A percentile compares a stretch with the other conserved stretches of the same genome.
These are phyloP conservation scores for Anodontia alba DNA, from an alignment of 2,888 invertebrate species.

Conservation along the genomic window DNA sequence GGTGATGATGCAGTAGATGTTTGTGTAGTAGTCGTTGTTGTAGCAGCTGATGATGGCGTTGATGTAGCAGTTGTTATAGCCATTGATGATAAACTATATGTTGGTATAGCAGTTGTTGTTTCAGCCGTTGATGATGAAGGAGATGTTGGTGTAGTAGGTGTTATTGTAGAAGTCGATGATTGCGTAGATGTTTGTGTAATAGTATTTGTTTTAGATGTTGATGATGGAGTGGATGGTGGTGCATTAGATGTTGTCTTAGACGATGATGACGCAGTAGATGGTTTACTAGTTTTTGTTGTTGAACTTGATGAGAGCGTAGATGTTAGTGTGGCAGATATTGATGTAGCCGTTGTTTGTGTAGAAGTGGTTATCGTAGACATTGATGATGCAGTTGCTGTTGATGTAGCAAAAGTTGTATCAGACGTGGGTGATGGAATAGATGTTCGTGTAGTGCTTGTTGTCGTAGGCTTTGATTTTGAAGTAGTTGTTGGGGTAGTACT, in stretches of 20 bases:
- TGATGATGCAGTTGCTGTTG: neutral
- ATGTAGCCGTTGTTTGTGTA: no score
- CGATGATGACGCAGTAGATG: neutral
- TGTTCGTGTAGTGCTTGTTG: slow-evolving; percentile 9
- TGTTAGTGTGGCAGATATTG: neutral
- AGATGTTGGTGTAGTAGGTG: neutral
- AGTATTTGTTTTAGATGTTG: no score
- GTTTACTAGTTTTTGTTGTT: neutral
- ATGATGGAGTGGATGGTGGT: neutral
- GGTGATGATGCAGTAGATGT: neutral
- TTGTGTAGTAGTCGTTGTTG: neutral
- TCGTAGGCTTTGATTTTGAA: neutral
- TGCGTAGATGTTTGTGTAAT: neutral
- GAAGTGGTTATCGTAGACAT: neutral
- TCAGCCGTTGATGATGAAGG: neutral
- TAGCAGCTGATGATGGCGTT: neutral
- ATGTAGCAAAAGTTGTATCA: slow-evolving; percentile 5
- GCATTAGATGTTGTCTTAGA: neutral
- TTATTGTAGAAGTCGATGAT: neutral
- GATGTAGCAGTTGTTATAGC: neutral
- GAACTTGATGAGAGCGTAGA: neutral
- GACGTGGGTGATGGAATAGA: slow-evolving; percentile 22
- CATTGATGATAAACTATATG: neutral
- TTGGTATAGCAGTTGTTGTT: neutral
- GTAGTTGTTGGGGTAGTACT: neutral